Conservation (phyloP, 2,888 invertebrate species). For the Agriotes lineatus region DNA sequence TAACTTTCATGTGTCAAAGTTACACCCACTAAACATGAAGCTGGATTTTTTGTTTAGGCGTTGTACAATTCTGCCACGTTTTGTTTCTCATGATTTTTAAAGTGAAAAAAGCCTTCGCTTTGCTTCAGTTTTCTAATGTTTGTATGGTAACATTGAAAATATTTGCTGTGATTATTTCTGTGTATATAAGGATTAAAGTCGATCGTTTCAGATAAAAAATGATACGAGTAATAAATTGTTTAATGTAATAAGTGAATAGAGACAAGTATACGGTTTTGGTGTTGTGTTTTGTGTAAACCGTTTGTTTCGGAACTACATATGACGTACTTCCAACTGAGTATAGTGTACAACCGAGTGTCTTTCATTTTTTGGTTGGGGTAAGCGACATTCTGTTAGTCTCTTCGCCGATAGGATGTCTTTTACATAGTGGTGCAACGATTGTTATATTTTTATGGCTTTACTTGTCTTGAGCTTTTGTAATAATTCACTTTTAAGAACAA, state of each 20-base stretch:
- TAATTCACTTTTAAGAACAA: conserved; percentile 18
- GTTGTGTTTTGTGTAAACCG: conserved; percentile 22
- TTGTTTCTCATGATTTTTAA: not conserved
- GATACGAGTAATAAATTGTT: conserved; percentile 23
- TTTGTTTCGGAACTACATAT: conserved; percentile 7
- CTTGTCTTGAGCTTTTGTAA: conserved; percentile 5
- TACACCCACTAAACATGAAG: too few relatives aligned
- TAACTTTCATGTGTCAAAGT: too few relatives aligned
- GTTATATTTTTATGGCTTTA: conserved; percentile 17
- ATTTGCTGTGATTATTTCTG: conserved; percentile 20
- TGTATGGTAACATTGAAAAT: not conserved
- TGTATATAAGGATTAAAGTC: conserved; percentile 18
- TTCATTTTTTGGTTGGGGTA: conserved; percentile 29
- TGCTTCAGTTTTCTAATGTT: conserved; percentile 1
- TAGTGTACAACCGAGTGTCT: conserved; percentile 34
- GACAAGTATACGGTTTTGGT: conserved; percentile 34
- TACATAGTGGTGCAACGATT: conserved; percentile 40
- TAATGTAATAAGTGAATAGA: conserved; percentile 14
- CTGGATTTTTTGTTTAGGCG: too few relatives aligned
- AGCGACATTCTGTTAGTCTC: conserved; percentile 1
- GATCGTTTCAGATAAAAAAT: conserved; percentile 3
- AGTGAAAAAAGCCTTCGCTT: not conserved
- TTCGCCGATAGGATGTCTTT: conserved; percentile 1
- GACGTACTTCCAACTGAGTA: conserved; percentile 25
- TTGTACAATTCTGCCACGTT: not conserved